phyloP scores from a whole-genome alignment of 1,140 invertebrate genomes.

The Ctenoplectra terminalis region DNA sequence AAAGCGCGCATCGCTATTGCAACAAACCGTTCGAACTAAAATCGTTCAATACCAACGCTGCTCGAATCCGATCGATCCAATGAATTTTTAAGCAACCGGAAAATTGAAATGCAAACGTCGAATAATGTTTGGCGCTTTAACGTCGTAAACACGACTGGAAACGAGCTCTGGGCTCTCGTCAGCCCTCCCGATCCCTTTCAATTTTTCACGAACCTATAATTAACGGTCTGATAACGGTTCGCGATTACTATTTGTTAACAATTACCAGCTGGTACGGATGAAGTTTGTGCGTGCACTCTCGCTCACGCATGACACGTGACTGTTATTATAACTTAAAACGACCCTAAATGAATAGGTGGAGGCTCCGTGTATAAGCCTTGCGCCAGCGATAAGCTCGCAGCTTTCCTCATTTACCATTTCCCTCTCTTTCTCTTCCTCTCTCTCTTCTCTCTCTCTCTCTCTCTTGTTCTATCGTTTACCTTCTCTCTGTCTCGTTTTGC shows the following conservation, averaged over 20 bases:
- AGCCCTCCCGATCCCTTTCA: background rate
- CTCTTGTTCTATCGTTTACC: too few species aligned
- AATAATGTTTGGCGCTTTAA: background rate
- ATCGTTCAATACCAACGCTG: too few species aligned
- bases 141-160: background rate
- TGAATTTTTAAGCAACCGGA: conserved; percentile 22
- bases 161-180: background rate
- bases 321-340: conserved; percentile 42
- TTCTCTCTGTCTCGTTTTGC: background rate
- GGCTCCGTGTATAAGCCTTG: background rate
- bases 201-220: conserved; percentile 34
- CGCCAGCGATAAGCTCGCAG: background rate
- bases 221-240: conserved; percentile 6
- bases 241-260: conserved; percentile 40
- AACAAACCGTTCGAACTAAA: background rate
- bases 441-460: too few species aligned
- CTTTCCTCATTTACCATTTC: background rate
- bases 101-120: conserved; percentile 18
- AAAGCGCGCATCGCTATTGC: background rate
- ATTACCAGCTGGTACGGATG: conserved; percentile 9
- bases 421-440: too few species aligned
- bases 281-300: background rate
- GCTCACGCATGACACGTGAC: background rate
- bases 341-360: conserved; percentile 39
- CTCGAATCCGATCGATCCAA: too few species aligned